Evolutionary conservation across 2,113 vertebrate genomes (phyloP).

Genomic region (Halcyon malimbica): DNA sequence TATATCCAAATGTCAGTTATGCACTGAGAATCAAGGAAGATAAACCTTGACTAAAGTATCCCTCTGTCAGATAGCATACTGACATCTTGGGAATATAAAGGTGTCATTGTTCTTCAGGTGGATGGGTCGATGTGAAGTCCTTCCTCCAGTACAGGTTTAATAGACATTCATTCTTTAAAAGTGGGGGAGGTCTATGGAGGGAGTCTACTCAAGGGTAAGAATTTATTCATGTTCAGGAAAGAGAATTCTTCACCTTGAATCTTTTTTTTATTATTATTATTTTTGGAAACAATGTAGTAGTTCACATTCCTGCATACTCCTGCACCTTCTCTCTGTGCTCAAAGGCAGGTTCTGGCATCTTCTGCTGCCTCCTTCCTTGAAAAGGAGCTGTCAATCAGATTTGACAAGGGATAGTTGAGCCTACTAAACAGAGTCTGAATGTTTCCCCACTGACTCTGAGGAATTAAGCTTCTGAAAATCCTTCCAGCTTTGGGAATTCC

Average conservation of each 20-base stretch:
- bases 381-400: neutral
- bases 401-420: neutral
- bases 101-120: neutral
- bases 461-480: neutral
- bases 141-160: neutral
- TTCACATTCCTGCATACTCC: neutral
- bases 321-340: neutral
- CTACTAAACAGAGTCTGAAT: neutral
- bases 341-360: neutral
- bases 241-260: neutral
- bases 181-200: neutral
- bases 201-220: neutral
- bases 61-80: neutral
- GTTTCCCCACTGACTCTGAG: neutral
- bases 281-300: neutral
- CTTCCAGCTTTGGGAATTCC: neutral
- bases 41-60: neutral
- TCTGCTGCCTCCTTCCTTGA: neutral
- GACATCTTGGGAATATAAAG: neutral
- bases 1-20: neutral
- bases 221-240: neutral
- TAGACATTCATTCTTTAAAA: neutral
- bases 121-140: neutral
- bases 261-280: neutral
- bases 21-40: neutral